Evolutionary conservation across 2,888 invertebrate species (phyloP).

Genomic region (Abscondita cerata): DNA sequence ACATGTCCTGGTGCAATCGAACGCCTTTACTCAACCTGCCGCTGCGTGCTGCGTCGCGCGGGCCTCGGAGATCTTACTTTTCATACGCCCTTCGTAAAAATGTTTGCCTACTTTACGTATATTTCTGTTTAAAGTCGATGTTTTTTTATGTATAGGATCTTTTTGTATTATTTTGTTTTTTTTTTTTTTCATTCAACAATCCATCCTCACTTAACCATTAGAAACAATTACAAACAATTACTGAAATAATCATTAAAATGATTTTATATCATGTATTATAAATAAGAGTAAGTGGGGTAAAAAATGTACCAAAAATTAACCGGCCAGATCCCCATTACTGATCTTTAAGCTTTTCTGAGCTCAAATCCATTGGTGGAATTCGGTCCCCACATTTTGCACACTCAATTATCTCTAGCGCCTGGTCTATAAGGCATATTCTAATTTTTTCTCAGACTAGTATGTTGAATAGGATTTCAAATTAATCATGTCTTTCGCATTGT

Average conservation of each 20-base stretch:
- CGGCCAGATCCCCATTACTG: conserved; percentile 19
- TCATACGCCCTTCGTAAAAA: no score
- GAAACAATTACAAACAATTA: neutral
- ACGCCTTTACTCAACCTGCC: no score
- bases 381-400: conserved; percentile 25
- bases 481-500: no score
- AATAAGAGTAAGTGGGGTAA: no score
- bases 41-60: no score
- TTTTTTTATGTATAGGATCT: neutral
- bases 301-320: conserved; percentile 20
- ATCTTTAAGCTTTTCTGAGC: conserved; percentile 21
- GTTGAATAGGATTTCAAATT: no score
- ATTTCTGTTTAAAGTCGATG: neutral
- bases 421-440: no score
- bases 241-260: neutral
- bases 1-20: no score
- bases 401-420: conserved; percentile 11
- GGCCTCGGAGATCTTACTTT: no score
- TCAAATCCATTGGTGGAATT: conserved; percentile 20
- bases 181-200: neutral
- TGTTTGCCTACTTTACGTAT: conserved; percentile 5
- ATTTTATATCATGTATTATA: neutral
- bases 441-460: no score
- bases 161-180: neutral
- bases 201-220: neutral